phyloP scores from a whole-genome alignment of 2,797 vertebrate genomes.

The Oreochromis grahami region DNA sequence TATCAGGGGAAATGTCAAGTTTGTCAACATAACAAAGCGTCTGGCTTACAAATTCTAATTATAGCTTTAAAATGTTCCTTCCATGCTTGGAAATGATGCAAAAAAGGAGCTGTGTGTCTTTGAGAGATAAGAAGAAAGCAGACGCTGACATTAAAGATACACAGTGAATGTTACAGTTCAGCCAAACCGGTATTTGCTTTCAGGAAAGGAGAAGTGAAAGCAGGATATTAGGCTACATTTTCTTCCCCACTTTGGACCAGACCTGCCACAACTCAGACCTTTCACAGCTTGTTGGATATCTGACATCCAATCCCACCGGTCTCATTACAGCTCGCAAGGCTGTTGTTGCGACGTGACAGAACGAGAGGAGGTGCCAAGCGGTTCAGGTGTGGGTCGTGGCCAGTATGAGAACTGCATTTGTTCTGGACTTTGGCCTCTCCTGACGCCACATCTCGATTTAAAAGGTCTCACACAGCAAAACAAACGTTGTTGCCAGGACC shows the following conservation, averaged over 20 bases:
- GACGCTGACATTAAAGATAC: neutral
- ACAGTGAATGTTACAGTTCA: neutral
- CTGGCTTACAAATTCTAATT: neutral
- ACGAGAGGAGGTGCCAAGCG: slow-evolving; percentile 3
- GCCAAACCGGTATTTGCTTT: neutral
- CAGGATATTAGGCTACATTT: neutral
- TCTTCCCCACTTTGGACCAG: neutral
- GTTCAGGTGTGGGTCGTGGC: slow-evolving; percentile 9
- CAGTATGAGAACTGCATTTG: neutral
- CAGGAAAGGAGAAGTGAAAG: neutral
- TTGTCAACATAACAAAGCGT: neutral
- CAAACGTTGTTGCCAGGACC: neutral
- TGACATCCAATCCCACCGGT: slow-evolving; percentile 17
- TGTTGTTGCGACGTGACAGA: neutral
- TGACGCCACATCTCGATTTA: neutral
- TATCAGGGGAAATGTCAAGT: neutral
- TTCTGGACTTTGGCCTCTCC: slow-evolving; percentile 38
- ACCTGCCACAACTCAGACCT: neutral
- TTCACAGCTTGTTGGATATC: neutral
- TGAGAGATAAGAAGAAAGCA: slow-evolving; percentile 4
- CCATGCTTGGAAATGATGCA: slow-evolving; percentile 1
- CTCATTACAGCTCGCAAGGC: neutral
- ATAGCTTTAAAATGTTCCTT: neutral
- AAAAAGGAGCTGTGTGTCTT: neutral
- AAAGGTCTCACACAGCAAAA: neutral